These are phyloP conservation scores for Drosophila vallismaia DNA, from an alignment of 2,888 invertebrate genomes.

Conservation along the genomic window DNA sequence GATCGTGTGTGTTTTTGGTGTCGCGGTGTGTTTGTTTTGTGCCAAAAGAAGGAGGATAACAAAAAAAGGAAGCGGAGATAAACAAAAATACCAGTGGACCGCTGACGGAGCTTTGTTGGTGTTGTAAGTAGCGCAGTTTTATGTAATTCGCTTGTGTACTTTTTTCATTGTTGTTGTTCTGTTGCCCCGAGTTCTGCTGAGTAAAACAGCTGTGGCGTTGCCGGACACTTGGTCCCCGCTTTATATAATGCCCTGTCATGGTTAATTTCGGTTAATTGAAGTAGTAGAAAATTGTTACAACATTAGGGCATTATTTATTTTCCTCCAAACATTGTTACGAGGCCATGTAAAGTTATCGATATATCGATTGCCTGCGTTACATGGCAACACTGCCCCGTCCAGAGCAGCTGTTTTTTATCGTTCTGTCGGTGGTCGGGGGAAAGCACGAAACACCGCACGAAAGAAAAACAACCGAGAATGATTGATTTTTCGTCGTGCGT, in stretches of 20 bases:
- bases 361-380: slow-evolving; percentile 38
- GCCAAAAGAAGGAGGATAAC: slow-evolving; percentile 27
- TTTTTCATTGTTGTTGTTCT: slow-evolving; percentile 26
- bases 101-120: slow-evolving; percentile 42
- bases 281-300: slow-evolving; percentile 9
- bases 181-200: background rate
- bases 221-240: slow-evolving; percentile 44
- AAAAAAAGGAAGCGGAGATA: slow-evolving; percentile 22
- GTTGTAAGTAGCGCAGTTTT: slow-evolving; percentile 66
- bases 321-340: slow-evolving; percentile 3
- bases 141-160: slow-evolving; percentile 62
- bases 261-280: background rate
- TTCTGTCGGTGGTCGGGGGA: slow-evolving; percentile 39
- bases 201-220: slow-evolving; percentile 44
- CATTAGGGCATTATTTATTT: slow-evolving; percentile 28
- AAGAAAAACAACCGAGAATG: slow-evolving; percentile 76
- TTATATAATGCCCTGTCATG: slow-evolving; percentile 21
- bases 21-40: slow-evolving; percentile 20
- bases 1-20: slow-evolving; percentile 21
- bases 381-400: slow-evolving; percentile 58
- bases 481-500: slow-evolving; percentile 79
- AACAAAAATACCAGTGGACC: slow-evolving; percentile 28
- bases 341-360: slow-evolving; percentile 57
- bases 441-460: slow-evolving; percentile 66
- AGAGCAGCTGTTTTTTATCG: slow-evolving; percentile 53